Percentiles rank a stretch among this genome's conserved stretches.
Conservation (phyloP, 1,140 invertebrate species). For the Teleopsis dalmanni region DNA sequence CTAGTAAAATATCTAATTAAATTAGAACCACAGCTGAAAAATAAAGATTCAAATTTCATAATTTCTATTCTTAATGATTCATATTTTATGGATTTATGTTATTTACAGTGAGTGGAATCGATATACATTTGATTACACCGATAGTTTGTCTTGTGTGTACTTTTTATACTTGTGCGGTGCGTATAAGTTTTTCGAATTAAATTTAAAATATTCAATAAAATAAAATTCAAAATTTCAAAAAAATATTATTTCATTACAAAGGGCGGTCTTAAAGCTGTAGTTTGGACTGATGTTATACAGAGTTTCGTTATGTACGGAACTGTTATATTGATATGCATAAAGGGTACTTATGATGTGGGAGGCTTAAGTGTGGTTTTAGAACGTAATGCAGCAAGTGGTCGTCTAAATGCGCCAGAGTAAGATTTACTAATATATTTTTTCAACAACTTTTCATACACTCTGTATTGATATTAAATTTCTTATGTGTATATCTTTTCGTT, state of each 20-base stretch:
- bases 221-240: not conserved
- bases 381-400: slow-evolving; percentile 60
- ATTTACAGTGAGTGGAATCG: slow-evolving; percentile 72
- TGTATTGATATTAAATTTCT: not conserved
- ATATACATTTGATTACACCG: slow-evolving; percentile 70
- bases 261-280: slow-evolving; percentile 88
- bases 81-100: too few relatives aligned
- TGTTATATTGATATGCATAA: slow-evolving; percentile 69
- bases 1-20: too few relatives aligned
- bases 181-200: slow-evolving; percentile 26
- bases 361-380: slow-evolving; percentile 65
- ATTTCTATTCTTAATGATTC: too few relatives aligned
- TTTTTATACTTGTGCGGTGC: slow-evolving; percentile 84
- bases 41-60: too few relatives aligned
- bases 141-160: slow-evolving; percentile 80
- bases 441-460: not conserved
- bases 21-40: too few relatives aligned
- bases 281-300: slow-evolving; percentile 90
- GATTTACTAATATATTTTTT: slow-evolving; percentile 7
- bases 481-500: slow-evolving; percentile 4
- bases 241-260: slow-evolving; percentile 40
- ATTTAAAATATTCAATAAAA: not conserved
- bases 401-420: slow-evolving; percentile 72
- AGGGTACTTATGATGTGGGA: slow-evolving; percentile 73
- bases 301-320: slow-evolving; percentile 75